Evolutionary conservation across 1,140 invertebrate genomes (phyloP).

Genomic region (Acyrthosiphon pisum): DNA sequence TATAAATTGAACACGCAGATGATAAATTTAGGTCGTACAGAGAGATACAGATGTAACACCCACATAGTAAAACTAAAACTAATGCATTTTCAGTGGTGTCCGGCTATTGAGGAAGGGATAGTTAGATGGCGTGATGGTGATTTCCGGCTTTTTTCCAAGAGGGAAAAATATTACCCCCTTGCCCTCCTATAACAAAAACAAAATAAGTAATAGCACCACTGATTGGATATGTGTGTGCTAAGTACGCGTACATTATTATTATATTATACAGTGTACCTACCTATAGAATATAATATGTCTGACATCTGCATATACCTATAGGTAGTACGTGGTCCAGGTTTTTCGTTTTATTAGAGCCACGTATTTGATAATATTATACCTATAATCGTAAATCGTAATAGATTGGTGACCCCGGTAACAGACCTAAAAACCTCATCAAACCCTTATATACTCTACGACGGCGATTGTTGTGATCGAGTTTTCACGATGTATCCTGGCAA

Average conservation of each 20-base stretch:
- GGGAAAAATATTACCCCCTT: background rate
- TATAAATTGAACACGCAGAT: background rate
- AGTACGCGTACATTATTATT: background rate
- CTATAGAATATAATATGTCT: background rate
- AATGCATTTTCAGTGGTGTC: slow-evolving; percentile 4
- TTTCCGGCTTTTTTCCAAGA: background rate
- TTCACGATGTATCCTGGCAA: background rate
- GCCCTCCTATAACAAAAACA: background rate
- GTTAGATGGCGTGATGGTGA: background rate
- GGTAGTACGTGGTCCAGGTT: background rate
- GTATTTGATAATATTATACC: slow-evolving; percentile 18
- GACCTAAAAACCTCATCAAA: background rate
- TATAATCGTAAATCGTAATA: slow-evolving; percentile 3
- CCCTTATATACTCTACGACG: background rate
- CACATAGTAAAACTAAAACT: background rate
- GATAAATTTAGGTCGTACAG: background rate
- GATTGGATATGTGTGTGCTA: background rate
- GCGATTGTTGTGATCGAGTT: slow-evolving; percentile 1
- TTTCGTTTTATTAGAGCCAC: slow-evolving; percentile 1
- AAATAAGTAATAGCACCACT: background rate
- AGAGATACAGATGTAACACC: background rate
- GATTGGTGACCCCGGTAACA: background rate
- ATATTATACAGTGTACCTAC: background rate
- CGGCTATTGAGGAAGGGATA: background rate
- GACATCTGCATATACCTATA: background rate